Base-by-base conservation (phyloP, 2,888 invertebrate genomes). In the Leucoma salicis region DNA sequence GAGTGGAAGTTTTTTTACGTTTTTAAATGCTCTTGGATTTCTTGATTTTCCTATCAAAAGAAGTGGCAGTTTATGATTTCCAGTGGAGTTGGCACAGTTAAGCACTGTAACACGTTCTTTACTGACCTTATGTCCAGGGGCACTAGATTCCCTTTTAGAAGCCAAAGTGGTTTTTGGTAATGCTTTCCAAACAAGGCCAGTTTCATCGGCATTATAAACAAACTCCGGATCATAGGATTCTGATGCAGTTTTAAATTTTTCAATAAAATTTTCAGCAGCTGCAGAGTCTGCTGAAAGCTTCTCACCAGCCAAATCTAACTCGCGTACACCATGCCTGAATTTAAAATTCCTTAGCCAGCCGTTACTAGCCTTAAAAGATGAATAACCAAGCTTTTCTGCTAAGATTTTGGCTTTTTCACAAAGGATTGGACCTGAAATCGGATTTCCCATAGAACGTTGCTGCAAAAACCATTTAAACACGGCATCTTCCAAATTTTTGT, bases 311-410 rank as follows among this genome's bases (percentile, higher is more conserved):
- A 24, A 15, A 14, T 31, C 31, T 10, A 15, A 12, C 15, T 31
- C 25, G 7, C 25, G 25, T 12, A 64, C 59, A 46, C 57, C 55
- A 57, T 62, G 48, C 37, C 57, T 44, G 39, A 46, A 59, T 58
- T 59, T 57, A 50, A 60, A 64, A 53, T 51, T 49, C 29, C 42
- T 16, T 51, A 63, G 45, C 60, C 56, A 62, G 45, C 58, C 62
- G 31, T 38, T 49, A 52, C 59, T 62, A 40, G 57, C 62, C 21
- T 13, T 52, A 48, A 56, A 46, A 46, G 40, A 41, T 10, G n/a
- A 4, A 32, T 38, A 37, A 38, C 39, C 24, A 38, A 43, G 46
- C 41, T 48, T 45, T 48, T 52, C 39, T 39, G 39, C 39, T 34
- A 47, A 51, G 41, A 39, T 38, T 44, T 39, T 39, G 38, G 51